Evolutionary conservation across 2,797 vertebrate genomes (phyloP).

Genomic region (Cirrhinus mrigala): DNA sequence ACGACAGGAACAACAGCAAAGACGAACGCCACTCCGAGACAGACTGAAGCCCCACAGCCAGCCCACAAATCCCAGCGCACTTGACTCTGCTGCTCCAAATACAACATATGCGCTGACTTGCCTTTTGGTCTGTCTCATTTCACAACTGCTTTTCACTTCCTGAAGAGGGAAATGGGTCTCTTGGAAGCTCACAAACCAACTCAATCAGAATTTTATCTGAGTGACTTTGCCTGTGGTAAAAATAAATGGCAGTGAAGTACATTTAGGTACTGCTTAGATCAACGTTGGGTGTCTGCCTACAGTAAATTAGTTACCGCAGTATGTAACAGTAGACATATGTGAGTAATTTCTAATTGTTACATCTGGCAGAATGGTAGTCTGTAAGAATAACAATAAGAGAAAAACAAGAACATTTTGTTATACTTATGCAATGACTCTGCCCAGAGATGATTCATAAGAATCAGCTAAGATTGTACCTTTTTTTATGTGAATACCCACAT

Average conservation of each 20-base stretch:
- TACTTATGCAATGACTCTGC: neutral
- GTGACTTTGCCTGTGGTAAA: constrained; percentile 33
- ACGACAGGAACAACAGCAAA: constrained; percentile 82
- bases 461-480: constrained; percentile 25
- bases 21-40: constrained; percentile 53
- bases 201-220: constrained; percentile 10
- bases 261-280: constrained; percentile 38
- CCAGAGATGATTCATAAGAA: constrained; percentile 23
- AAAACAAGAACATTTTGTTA: constrained; percentile 32
- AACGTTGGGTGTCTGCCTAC: constrained; percentile 13
- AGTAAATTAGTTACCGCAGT: constrained; percentile 16
- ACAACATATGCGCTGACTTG: constrained; percentile 67
- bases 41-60: constrained; percentile 46
- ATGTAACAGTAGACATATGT: constrained; percentile 3
- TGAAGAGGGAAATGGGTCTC: constrained; percentile 63
- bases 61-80: constrained; percentile 61
- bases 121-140: constrained; percentile 71
- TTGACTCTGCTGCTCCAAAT: constrained; percentile 58
- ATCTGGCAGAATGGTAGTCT: constrained; percentile 27
- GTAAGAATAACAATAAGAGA: constrained; percentile 37
- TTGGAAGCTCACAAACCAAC: constrained; percentile 20
- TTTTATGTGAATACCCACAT: constrained; percentile 3
- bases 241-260: constrained; percentile 27
- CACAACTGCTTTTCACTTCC: constrained; percentile 74
- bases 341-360: constrained; percentile 13